These are phyloP conservation scores for Albula glossodonta DNA, from an alignment of 2,113 vertebrate genomes.

Conservation along the genomic window DNA sequence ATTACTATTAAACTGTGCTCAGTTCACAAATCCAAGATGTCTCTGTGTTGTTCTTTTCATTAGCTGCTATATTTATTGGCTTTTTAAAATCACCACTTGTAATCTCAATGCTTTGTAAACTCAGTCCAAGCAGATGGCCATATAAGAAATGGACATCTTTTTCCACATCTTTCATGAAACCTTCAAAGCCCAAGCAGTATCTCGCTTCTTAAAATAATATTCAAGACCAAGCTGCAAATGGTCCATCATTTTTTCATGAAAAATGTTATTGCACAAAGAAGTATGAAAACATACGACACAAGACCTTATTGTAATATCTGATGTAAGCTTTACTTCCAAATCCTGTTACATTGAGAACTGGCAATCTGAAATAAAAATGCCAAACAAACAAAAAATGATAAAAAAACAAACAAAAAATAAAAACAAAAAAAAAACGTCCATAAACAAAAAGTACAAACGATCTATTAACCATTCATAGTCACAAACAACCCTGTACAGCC, in stretches of 20 bases:
- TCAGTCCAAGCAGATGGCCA: background rate
- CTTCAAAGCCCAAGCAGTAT: background rate
- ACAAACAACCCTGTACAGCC: slow-evolving; percentile 99
- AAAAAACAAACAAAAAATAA: slow-evolving; percentile 63
- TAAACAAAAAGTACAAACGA: slow-evolving; percentile 75
- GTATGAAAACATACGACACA: slow-evolving; percentile 30
- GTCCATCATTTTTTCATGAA: background rate
- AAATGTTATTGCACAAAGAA: background rate
- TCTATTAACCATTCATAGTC: slow-evolving; percentile 94
- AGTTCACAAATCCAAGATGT: background rate
- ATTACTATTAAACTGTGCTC: background rate
- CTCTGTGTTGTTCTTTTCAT: background rate
- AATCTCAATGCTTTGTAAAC: background rate
- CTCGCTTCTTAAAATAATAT: background rate
- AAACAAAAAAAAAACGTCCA: slow-evolving; percentile 61
- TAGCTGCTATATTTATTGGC: background rate
- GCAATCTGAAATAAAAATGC: slow-evolving; percentile 80
- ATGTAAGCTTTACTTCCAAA: slow-evolving; percentile 99
- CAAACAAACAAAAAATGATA: slow-evolving; percentile 80
- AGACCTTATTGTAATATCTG: slow-evolving; percentile 67
- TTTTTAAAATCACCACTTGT: background rate
- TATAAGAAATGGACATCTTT: background rate
- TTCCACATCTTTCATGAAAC: background rate
- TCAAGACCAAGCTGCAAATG: background rate
- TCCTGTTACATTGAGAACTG: slow-evolving; percentile 99